phyloP scores from a whole-genome alignment of 2,113 vertebrate genomes.

The Myrmophylax atrothorax region DNA sequence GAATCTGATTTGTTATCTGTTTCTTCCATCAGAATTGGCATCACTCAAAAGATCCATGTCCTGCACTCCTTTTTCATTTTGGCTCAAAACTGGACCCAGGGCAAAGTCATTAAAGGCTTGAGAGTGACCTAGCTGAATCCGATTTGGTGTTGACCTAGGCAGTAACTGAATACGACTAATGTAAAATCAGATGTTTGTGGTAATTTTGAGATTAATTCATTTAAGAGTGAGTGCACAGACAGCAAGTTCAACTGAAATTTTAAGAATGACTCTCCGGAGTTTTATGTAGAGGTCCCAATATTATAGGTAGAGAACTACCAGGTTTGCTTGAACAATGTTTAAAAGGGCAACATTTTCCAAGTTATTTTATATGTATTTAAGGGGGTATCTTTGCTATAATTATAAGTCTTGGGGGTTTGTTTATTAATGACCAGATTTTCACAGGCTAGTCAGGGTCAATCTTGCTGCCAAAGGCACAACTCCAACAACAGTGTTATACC shows the following conservation, averaged over 20 bases:
- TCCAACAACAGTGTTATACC: background rate
- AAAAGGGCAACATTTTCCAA: background rate
- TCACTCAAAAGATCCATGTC: background rate
- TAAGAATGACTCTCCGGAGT: background rate
- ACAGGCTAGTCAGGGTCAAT: background rate
- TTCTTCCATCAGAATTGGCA: background rate
- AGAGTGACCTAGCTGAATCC: background rate
- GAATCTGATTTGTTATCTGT: background rate
- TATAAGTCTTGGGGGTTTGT: background rate
- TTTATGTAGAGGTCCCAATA: background rate
- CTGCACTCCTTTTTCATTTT: background rate
- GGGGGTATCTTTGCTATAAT: background rate
- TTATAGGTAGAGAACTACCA: background rate
- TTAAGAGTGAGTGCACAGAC: background rate
- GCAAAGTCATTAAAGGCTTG: background rate
- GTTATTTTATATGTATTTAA: background rate
- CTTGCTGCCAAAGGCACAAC: background rate
- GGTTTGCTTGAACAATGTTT: background rate
- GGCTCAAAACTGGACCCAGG: background rate
- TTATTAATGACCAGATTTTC: background rate
- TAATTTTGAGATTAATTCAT: constrained; percentile 38
- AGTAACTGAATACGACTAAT: background rate
- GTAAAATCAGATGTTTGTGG: constrained; percentile 3
- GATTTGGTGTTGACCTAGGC: background rate
- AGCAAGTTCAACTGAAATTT: background rate